Conservation (phyloP, 2,797 vertebrate genomes). For the Alauda arvensis region DNA sequence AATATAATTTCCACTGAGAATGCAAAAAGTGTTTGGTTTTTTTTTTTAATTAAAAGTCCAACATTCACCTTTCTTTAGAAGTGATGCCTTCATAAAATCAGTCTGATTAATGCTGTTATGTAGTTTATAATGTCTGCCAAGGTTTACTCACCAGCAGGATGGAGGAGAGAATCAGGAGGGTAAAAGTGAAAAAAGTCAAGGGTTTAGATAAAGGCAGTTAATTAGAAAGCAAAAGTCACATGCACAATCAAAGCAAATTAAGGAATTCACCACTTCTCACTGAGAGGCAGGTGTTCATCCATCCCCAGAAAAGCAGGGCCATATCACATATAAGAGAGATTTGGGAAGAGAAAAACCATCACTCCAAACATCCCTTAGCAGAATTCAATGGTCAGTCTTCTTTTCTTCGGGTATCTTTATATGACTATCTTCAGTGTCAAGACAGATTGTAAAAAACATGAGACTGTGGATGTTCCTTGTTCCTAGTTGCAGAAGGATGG, state of each 20-base stretch:
- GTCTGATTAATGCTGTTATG: slow-evolving; percentile 12
- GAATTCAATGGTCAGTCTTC: not conserved
- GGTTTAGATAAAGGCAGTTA: not conserved
- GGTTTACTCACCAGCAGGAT: not conserved
- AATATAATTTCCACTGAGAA: not conserved
- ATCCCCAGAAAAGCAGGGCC: not conserved
- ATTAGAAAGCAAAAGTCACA: not conserved
- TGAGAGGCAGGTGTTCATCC: not conserved
- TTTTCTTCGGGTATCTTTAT: not conserved
- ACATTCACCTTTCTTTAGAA: not conserved
- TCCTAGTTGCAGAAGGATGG: not conserved
- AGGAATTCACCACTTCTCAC: not conserved
- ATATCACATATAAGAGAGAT: fast-evolving
- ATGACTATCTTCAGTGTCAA: not conserved
- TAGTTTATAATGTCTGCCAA: not conserved
- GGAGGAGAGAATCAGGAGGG: not conserved
- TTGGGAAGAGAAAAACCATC: not conserved
- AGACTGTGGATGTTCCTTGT: not conserved
- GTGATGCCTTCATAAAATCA: not conserved
- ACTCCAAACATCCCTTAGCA: not conserved
- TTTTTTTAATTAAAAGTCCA: not conserved
- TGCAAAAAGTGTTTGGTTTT: not conserved
- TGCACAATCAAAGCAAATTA: not conserved
- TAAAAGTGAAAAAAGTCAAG: not conserved
- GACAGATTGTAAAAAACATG: not conserved